Base-by-base conservation (phyloP, 1,140 invertebrate genomes). In the Pachyrhynchus sulphureomaculatus region DNA sequence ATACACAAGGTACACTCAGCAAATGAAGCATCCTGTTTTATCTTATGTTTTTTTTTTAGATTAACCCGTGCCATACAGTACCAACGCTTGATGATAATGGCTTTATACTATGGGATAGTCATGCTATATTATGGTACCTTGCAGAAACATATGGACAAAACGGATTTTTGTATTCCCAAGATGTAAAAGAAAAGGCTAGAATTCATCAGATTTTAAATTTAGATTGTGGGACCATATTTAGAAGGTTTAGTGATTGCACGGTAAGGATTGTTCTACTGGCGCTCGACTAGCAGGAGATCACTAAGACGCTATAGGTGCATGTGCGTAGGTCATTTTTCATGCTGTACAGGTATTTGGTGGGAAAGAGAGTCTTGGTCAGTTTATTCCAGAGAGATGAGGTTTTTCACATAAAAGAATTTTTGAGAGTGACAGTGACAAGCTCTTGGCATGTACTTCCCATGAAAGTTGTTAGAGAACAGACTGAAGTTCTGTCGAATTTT, bases 61-160 rank as follows among this genome's bases (percentile, higher is more conserved):
- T 84, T 48, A 89, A 88, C 77, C 85, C 85, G 9, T 82, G 86
- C 68, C 86, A 88, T 56, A 86, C 84, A 1, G 79, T 89, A 58
- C 87, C 88, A 2, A 86, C 84, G 1, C 45, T 72, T 2, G 84
- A 86, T 68, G 86, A 87, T 62, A 79, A 83, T 65, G 86, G 82
- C 18, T 85, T 83, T 39, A 78, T 83, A 44, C 64, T 83, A 44
- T 83, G 78, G 76, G 83, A 84, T 67, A 87, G 86, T 69, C 82
- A 84, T 60, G 82, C 84, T 23, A 85, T 86, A 34, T 77, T 79
- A 32, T 62, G 73, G 4, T 87, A 87, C 72, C 68, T 87, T 39
- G 77, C 78, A 4, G 79, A 77, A 33, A 81, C 82, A 71, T 87
- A 86, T 68, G 82, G 75, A 10, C 78, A 81, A 58, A 72, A 79